Percentiles rank a stretch among this genome's conserved stretches.
Conservation (phyloP, 2,797 vertebrate species). For the Heliangelus exortis region DNA sequence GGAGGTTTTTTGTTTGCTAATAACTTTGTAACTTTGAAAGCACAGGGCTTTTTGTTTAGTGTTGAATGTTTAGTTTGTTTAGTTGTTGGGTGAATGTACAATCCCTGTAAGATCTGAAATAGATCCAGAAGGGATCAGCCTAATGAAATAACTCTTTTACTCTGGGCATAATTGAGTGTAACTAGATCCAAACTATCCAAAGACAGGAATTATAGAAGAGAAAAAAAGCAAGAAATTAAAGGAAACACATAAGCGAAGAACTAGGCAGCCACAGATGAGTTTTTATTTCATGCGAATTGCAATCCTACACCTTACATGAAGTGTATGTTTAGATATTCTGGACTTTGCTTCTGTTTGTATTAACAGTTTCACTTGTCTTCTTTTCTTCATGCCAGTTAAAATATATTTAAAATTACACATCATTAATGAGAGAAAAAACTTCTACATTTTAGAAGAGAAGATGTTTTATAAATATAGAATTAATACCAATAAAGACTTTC, state of each 20-base stretch:
- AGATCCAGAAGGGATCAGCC: not conserved
- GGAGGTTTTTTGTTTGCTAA: not conserved
- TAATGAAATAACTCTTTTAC: not conserved
- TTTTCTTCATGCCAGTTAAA: not conserved
- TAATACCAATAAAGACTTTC: not conserved
- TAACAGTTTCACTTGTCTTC: not conserved
- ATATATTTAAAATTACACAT: not conserved
- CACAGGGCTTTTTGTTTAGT: not conserved
- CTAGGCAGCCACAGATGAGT: not conserved
- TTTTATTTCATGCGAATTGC: not conserved
- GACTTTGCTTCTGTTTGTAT: not conserved
- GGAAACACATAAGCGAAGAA: not conserved
- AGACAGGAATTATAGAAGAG: not conserved
- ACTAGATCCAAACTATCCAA: not conserved
- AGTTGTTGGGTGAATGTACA: not conserved
- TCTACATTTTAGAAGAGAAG: not conserved
- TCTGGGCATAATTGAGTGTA: not conserved
- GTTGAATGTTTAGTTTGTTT: not conserved
- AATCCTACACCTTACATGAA: not conserved
- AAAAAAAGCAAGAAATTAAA: not conserved
- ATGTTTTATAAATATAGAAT: constrained; percentile 24
- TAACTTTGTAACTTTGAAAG: not conserved
- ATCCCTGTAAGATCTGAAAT: not conserved
- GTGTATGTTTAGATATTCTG: not conserved
- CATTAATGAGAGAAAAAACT: constrained; percentile 25